phyloP scores from a whole-genome alignment of 53 echinoderm and acorn worm species.

The Stichopus horrens region DNA sequence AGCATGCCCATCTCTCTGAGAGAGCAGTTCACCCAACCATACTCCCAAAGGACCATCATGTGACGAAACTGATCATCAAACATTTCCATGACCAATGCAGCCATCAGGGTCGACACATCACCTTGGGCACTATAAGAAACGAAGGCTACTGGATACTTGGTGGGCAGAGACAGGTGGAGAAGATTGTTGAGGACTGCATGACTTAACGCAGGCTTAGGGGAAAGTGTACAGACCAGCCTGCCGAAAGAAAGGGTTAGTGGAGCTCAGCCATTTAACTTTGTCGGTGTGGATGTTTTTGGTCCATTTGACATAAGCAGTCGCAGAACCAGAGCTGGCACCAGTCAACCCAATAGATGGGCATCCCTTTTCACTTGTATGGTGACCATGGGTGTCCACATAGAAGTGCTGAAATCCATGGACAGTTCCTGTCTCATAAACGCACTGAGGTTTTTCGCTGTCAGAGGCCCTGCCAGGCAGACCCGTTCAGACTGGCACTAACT shows the following conservation, averaged over 20 bases:
- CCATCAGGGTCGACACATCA: slow-evolving; percentile 56
- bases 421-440: slow-evolving; percentile 50
- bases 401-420: slow-evolving; percentile 57
- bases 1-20: slow-evolving; percentile 47
- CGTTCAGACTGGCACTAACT: slow-evolving; percentile 53
- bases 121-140: slow-evolving; percentile 42
- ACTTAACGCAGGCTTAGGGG: slow-evolving; percentile 48
- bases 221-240: slow-evolving; percentile 43
- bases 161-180: slow-evolving; percentile 18
- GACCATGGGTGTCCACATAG: slow-evolving; percentile 49
- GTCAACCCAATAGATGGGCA: slow-evolving; percentile 53
- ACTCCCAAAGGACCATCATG: slow-evolving; percentile 57
- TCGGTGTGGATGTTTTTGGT: slow-evolving; percentile 64
- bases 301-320: slow-evolving; percentile 51
- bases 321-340: neutral
- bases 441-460: slow-evolving; percentile 46
- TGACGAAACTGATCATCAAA: slow-evolving; percentile 49
- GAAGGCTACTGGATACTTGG: slow-evolving; percentile 55
- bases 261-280: slow-evolving; percentile 57
- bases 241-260: slow-evolving; percentile 47
- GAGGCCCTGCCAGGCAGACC: slow-evolving; percentile 26
- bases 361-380: slow-evolving; percentile 56
- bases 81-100: slow-evolving; percentile 48
- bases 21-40: neutral
- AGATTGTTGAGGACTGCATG: slow-evolving; percentile 34